Conservation (phyloP, 1,140 invertebrate genomes). For the Nephotettix cincticeps region DNA sequence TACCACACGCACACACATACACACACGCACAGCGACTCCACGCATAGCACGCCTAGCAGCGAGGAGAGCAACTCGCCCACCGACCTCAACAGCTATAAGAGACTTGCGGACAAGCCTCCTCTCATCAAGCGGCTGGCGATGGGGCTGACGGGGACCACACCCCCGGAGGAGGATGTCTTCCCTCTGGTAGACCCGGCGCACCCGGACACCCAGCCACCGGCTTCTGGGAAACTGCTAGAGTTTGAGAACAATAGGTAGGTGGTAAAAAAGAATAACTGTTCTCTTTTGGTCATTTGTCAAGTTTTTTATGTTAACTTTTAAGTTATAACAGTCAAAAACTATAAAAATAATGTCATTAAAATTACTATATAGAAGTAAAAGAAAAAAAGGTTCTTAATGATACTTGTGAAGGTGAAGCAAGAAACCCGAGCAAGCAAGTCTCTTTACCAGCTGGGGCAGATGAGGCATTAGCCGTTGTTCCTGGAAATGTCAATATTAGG, state of each 20-base stretch:
- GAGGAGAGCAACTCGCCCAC: conserved; percentile 87
- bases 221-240: conserved; percentile 31
- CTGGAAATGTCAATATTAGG: no score
- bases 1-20: conserved; percentile 52
- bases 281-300: no score
- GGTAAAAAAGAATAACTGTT: no score
- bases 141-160: conserved; percentile 56
- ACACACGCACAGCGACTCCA: conserved; percentile 39
- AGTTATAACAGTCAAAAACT: no score
- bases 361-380: no score
- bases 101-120: conserved; percentile 76
- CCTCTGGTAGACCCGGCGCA: background rate
- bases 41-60: conserved; percentile 70
- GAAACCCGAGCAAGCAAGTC: no score
- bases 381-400: no score
- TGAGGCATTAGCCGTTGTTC: no score
- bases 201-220: background rate
- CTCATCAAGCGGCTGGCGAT: conserved; percentile 75
- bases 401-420: no score
- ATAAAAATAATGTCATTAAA: no score
- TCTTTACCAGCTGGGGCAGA: no score
- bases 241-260: conserved; percentile 50
- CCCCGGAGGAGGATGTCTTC: conserved; percentile 45
- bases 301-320: no score
- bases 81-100: conserved; percentile 81